Base-by-base conservation (phyloP, 2,113 vertebrate genomes). In the Rhabdornis inornatus region DNA sequence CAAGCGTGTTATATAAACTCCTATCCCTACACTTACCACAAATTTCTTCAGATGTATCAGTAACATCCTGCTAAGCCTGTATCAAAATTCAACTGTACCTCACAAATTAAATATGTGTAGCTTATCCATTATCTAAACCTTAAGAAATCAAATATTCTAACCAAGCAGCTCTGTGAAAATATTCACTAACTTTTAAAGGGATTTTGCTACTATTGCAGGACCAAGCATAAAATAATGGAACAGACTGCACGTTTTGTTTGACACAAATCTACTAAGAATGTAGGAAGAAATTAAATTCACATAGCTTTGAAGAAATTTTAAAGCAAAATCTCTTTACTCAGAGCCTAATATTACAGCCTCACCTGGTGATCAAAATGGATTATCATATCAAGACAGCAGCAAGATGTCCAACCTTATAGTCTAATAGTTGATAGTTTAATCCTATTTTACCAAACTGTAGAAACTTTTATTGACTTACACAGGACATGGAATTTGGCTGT, bases 131-230 rank as follows among this genome's bases (percentile, higher is more conserved):
- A 89, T 35, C 91, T 75, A 87, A 83, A 49, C 40, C 68, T 86
- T 75, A 90, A 88, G 60, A 87, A 95, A 86, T 75, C 61, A 92
- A 60, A 79, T n/a, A 91, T 85, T 65, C 47, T 21, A 80, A 59
- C 66, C 68, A 85, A 92, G 64, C 18, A 88, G 55, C 9, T 39
- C 20, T 30, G 56, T 84, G 52, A 92, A 94, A 82, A 92, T 55
- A 89, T 5, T 45, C 61, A 61, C 57, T 49, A 66, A 72, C 70
- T 80, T 91, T 30, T 28, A 57, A 25, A 65, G 19, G 42, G 72
- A 85, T 66, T 85, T 61, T 88, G 15, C 55, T 37, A 39, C 42
- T 31, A 64, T 14, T 87, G 72, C 31, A 87, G 24, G 56, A 65
- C 44, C 21, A 53, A 50, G 45, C 40, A 80, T n/a, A 86, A 94